Percentiles rank a stretch among this genome's conserved stretches.
These are phyloP conservation scores for Progne subis DNA, from an alignment of 2,113 vertebrate species.

Conservation along the genomic window DNA sequence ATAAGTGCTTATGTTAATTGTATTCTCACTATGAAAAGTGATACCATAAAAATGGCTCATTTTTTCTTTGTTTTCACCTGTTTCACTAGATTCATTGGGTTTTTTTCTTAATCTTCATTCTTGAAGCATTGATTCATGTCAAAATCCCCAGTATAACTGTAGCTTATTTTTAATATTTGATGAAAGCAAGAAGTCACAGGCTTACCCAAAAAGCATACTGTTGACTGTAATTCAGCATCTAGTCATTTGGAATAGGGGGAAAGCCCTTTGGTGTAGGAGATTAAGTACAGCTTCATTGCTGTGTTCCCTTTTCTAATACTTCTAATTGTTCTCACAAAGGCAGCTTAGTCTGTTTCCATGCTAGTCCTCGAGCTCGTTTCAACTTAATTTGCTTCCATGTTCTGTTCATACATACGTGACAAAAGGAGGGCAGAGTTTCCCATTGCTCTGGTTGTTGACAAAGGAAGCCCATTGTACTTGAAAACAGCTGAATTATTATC, in stretches of 20 bases:
- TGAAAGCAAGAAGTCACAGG: neutral
- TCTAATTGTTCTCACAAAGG: neutral
- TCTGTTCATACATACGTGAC: neutral
- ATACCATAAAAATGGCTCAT: neutral
- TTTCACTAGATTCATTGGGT: neutral
- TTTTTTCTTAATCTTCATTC: neutral
- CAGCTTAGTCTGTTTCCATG: neutral
- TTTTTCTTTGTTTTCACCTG: neutral
- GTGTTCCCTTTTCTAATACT: neutral
- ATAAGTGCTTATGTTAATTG: neutral
- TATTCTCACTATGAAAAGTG: neutral
- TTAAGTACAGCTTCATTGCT: neutral
- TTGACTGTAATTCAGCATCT: neutral
- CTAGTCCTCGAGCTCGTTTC: neutral
- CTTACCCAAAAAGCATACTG: neutral
- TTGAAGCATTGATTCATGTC: neutral
- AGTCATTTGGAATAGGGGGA: neutral
- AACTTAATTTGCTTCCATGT: neutral
- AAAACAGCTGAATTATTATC: constrained; percentile 35
- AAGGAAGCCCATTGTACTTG: neutral
- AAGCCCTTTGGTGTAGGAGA: neutral
- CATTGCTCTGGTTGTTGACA: neutral
- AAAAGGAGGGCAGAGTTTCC: constrained; percentile 15
- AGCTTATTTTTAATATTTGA: neutral
- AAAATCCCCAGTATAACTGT: neutral